Conservation (phyloP, 1,140 invertebrate species). For the Colletes gigas region DNA sequence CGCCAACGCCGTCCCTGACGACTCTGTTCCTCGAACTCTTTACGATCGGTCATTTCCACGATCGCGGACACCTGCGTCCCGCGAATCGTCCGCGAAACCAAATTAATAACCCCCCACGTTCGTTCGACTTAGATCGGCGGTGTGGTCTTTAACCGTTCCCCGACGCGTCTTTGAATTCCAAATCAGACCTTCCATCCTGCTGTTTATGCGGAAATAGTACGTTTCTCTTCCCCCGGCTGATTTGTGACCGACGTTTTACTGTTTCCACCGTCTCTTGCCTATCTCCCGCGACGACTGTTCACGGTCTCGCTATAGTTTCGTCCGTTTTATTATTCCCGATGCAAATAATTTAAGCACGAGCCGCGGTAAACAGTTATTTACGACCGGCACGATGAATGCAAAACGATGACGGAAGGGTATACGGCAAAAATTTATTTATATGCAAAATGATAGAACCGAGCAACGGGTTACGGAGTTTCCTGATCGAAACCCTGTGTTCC, state of each 20-base stretch:
- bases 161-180: neutral
- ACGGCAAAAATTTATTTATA: neutral
- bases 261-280: neutral
- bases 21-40: slow-evolving; percentile 62
- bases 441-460: neutral
- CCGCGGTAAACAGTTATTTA: neutral
- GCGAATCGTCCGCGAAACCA: neutral
- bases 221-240: neutral
- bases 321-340: neutral
- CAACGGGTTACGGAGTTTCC: too few species aligned
- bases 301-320: too few species aligned
- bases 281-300: neutral
- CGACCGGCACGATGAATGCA: neutral
- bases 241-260: neutral
- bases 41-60: slow-evolving; percentile 42
- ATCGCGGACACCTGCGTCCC: slow-evolving; percentile 22
- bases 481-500: too few species aligned
- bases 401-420: neutral
- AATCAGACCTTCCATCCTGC: neutral
- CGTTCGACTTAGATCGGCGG: neutral
- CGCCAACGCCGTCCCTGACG: slow-evolving; percentile 54
- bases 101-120: neutral
- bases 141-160: neutral
- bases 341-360: neutral
- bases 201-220: neutral